Evolutionary conservation across 2,797 vertebrate species (phyloP).

Genomic region (Mus caroli): DNA sequence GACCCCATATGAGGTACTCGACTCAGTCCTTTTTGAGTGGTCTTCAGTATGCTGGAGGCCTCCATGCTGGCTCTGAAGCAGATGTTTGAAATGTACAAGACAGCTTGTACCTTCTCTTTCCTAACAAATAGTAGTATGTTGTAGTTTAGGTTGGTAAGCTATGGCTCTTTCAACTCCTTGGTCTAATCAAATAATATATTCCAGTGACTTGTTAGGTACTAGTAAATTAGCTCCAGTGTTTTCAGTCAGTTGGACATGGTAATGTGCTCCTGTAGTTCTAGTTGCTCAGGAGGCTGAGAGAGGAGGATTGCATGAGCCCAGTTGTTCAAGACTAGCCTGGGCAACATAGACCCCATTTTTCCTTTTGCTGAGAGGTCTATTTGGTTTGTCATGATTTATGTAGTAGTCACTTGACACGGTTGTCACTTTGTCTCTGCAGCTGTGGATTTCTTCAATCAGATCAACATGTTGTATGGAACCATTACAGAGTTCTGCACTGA

Average conservation of each 20-base stretch:
- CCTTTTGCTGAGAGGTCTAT: slow-evolving; percentile 30
- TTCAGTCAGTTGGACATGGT: not conserved
- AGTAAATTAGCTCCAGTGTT: slow-evolving; percentile 22
- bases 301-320: not conserved
- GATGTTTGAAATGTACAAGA: slow-evolving; percentile 35
- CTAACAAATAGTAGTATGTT: slow-evolving; percentile 22
- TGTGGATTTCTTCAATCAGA: slow-evolving; percentile 99
- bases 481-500: slow-evolving; percentile 99
- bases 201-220: not conserved
- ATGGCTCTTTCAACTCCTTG: slow-evolving; percentile 27
- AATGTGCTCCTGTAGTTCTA: not conserved
- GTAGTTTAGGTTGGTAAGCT: not conserved
- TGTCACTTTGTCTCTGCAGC: slow-evolving; percentile 86
- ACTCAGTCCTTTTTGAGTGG: slow-evolving; percentile 12
- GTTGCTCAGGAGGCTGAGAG: not conserved
- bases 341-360: slow-evolving; percentile 31
- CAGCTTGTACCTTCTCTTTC: not conserved
- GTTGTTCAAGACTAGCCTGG: not conserved
- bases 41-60: not conserved
- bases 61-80: slow-evolving; percentile 30
- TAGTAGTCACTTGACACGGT: slow-evolving; percentile 47
- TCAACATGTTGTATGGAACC: slow-evolving; percentile 98
- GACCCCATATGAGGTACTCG: not conserved
- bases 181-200: slow-evolving; percentile 35
- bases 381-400: slow-evolving; percentile 14